A percentile compares a stretch with the other conserved stretches of the same genome.
Conservation (phyloP, 2,797 vertebrate species). For the Meriones psammophilus region DNA sequence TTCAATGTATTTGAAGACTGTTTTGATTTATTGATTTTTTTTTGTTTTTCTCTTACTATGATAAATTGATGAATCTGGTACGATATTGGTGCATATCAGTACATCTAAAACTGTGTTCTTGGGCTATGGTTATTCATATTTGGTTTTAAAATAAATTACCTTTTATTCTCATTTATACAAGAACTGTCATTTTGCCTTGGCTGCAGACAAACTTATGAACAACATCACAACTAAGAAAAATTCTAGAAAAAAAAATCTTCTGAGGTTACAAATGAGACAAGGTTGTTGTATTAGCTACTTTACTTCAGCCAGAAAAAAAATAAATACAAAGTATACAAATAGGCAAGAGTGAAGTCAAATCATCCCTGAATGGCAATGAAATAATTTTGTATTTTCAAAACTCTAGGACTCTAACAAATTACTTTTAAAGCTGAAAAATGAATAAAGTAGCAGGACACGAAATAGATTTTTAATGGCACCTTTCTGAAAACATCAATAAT, state of each 20-base stretch:
- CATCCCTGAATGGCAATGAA: background rate
- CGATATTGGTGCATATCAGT: background rate
- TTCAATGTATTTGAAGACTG: background rate
- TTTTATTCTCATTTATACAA: background rate
- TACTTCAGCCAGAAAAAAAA: background rate
- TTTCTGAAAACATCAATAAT: background rate
- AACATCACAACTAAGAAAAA: background rate
- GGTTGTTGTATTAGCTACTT: background rate
- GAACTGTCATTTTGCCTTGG: background rate
- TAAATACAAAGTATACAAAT: background rate
- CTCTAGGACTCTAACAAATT: background rate
- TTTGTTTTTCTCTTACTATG: background rate
- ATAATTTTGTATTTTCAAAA: background rate
- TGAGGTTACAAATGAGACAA: background rate
- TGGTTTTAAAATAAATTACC: background rate
- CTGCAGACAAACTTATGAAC: no score
- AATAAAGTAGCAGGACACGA: background rate
- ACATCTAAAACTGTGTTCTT: background rate
- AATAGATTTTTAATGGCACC: background rate
- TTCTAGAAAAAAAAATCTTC: background rate
- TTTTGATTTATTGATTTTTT: background rate
- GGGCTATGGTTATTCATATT: background rate
- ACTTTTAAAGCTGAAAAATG: background rate
- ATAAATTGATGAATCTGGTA: background rate
- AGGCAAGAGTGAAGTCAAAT: background rate